Conservation (phyloP, 1,140 invertebrate species). For the Adoxophyes honmai region DNA sequence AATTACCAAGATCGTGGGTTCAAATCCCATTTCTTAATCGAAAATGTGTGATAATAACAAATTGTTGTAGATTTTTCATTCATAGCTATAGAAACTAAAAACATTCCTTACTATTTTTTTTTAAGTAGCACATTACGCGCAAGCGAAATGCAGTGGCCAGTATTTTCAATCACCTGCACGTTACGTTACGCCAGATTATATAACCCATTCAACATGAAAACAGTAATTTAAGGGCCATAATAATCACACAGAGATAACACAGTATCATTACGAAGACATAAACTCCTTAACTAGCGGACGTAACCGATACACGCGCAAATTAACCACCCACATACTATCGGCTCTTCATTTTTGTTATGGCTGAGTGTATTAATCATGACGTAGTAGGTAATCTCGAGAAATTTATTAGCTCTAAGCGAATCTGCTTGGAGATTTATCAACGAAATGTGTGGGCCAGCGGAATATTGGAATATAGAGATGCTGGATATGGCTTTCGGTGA, state of each 20-base stretch:
- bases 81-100: too few species aligned
- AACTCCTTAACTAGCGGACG: conserved; percentile 41
- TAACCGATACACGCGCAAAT: conserved; percentile 66
- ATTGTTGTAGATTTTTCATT: too few species aligned
- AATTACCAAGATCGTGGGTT: too few species aligned
- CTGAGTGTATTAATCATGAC: conserved; percentile 63
- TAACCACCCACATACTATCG: conserved; percentile 72
- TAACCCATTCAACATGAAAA: background rate
- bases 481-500: conserved; percentile 22
- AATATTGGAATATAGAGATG: conserved; percentile 12
- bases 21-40: too few species aligned
- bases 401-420: conserved; percentile 75
- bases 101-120: too few species aligned
- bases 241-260: conserved; percentile 24
- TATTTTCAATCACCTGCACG: too few species aligned
- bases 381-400: conserved; percentile 66
- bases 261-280: conserved; percentile 48
- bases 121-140: too few species aligned
- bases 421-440: conserved; percentile 68
- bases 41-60: too few species aligned
- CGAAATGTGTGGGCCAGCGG: conserved; percentile 60
- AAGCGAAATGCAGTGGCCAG: too few species aligned
- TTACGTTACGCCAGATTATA: too few species aligned
- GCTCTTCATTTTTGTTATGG: conserved; percentile 65
- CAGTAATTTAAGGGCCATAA: conserved; percentile 12